Evolutionary conservation across 2,888 invertebrate species (phyloP), one percentile per base, ranked within the genome.

Genomic region (Tuberolachnus salignus): DNA sequence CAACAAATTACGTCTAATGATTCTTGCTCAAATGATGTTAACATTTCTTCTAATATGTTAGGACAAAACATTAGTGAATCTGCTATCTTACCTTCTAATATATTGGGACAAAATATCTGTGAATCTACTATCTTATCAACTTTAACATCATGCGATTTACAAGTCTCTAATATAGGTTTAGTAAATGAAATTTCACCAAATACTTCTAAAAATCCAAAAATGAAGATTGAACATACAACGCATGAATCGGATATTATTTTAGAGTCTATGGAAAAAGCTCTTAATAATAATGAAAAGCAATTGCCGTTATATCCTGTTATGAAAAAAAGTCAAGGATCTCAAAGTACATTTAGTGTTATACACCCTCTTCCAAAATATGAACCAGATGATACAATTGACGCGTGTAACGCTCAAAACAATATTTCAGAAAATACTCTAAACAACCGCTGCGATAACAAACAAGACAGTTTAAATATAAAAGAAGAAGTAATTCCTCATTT

Each of bases 271-370:
- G 55, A 49, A 69, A 78, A 78, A 74, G 73, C 53, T 69, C 66
- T 67, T 67, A 44, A 42, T 23, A 44, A 66, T 51, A 57, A 59
- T 69, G 55, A 70, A 69, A 72, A 81, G 46, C 55, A 34, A 67
- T 26, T 71, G 53, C 10, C 49, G 53, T 63, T 49, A 34, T 34
- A 34, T 69, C 67, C 70, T 51, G 59, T 71, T 19, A 49, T 73
- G 85, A 85, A 83, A 84, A 83, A 63, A 86, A 85, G 80, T 55
- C 59, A 81, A 81, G 72, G 72, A 53, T 67, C 78, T 67, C 70
- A 78, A 69, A 72, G 71, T 73, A 57, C 64, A 71, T 67, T 80
- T 59, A 69, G 72, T 66, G 67, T 78, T 9, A 69, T 78, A 61
- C 67, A 78, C 23, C 13, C 59, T n/a, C 59, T 59, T 34, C 75